Evolutionary conservation across 2,113 vertebrate species (phyloP).

Genomic region (Mirounga angustirostris): DNA sequence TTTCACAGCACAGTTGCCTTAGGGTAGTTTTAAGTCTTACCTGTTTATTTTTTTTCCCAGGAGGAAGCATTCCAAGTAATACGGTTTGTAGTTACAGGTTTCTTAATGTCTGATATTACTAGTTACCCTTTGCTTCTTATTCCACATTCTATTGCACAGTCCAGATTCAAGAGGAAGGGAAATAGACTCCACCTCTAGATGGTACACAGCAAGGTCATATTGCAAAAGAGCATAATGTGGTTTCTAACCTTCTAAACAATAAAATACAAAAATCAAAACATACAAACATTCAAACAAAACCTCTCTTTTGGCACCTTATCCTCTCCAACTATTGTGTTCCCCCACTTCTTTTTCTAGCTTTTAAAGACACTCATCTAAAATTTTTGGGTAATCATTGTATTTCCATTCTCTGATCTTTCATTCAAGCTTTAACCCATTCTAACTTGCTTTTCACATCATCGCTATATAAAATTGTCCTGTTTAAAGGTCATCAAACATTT

Average conservation of each 20-base stretch:
- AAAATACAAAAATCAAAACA: background rate
- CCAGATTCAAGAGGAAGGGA: background rate
- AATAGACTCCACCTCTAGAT: background rate
- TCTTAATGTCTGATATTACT: conserved; percentile 8
- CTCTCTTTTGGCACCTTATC: background rate
- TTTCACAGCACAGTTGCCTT: background rate
- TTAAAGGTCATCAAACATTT: conserved; percentile 16
- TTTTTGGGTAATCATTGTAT: background rate
- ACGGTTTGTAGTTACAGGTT: background rate
- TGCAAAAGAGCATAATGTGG: background rate
- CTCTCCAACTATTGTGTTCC: background rate
- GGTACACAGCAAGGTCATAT: background rate
- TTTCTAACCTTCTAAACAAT: background rate
- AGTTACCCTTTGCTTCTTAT: background rate
- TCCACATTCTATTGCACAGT: background rate
- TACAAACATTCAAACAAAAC: background rate
- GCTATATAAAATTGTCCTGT: background rate
- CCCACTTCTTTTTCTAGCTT: background rate
- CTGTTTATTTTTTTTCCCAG: background rate
- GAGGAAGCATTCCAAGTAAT: background rate
- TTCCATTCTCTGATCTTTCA: background rate
- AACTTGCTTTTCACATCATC: background rate
- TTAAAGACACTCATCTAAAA: conserved; percentile 15
- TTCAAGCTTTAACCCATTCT: background rate
- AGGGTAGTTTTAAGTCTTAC: background rate